These are phyloP conservation scores for Marasmarcha lunaedactyla DNA, from an alignment of 2,888 invertebrate species.

Conservation along the genomic window DNA sequence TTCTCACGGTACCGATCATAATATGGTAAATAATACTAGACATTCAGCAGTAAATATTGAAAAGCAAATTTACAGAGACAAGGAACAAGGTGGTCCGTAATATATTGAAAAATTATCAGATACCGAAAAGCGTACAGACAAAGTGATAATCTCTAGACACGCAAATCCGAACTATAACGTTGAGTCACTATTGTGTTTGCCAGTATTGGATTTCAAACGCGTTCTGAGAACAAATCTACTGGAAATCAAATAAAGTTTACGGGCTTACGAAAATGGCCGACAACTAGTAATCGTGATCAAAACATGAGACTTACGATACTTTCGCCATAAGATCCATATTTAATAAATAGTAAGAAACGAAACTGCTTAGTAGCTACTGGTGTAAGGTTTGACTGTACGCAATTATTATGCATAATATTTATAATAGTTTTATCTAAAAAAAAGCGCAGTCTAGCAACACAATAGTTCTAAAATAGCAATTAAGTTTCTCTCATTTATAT, in stretches of 20 bases:
- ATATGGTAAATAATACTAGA: slow-evolving; percentile 35
- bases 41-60: slow-evolving; percentile 25
- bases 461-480: slow-evolving; percentile 13
- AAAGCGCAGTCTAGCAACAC: too few species aligned
- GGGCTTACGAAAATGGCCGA: slow-evolving; percentile 37
- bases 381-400: too few species aligned
- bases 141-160: slow-evolving; percentile 11
- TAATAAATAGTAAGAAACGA: slow-evolving; percentile 7
- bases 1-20: slow-evolving; percentile 29
- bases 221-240: slow-evolving; percentile 38
- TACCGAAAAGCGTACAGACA: background rate
- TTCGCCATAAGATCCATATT: slow-evolving; percentile 30
- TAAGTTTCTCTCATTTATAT: slow-evolving; percentile 47
- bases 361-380: too few species aligned
- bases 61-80: slow-evolving; percentile 21
- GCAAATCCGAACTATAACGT: slow-evolving; percentile 37
- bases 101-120: slow-evolving; percentile 1
- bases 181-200: slow-evolving; percentile 43
- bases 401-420: too few species aligned
- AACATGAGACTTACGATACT: slow-evolving; percentile 33
- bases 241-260: slow-evolving; percentile 44
- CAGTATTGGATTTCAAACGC: slow-evolving; percentile 49
- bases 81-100: slow-evolving; percentile 14
- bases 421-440: too few species aligned
- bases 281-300: slow-evolving; percentile 32